Percentiles rank a stretch among this genome's conserved stretches.
phyloP scores from a whole-genome alignment of 2,888 invertebrate genomes.

The Athripsodes cinereus region DNA sequence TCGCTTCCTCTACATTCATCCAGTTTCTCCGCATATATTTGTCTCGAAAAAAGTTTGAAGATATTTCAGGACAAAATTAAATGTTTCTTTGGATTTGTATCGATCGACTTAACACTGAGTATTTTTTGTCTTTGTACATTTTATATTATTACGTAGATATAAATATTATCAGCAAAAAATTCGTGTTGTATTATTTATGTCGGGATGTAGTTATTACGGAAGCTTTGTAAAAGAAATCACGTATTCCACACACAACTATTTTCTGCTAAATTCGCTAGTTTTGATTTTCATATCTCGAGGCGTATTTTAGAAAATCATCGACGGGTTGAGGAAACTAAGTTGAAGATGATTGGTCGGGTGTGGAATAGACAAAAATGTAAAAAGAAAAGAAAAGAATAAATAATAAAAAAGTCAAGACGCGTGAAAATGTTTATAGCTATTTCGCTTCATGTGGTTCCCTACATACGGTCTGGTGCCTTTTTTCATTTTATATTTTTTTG shows the following conservation, averaged over 20 bases:
- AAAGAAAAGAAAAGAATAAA: conserved; percentile 18
- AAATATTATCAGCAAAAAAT: too few species aligned
- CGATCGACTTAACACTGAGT: too few species aligned
- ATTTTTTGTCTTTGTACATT: too few species aligned
- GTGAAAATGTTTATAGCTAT: conserved; percentile 25
- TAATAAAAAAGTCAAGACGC: conserved; percentile 19
- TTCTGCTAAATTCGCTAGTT: background rate
- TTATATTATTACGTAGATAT: too few species aligned
- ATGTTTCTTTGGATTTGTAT: too few species aligned
- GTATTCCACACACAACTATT: background rate
- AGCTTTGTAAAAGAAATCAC: background rate
- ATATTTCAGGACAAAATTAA: too few species aligned
- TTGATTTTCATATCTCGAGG: conserved; percentile 1
- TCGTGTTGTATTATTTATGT: too few species aligned
- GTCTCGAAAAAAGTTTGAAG: too few species aligned
- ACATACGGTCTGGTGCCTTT: conserved; percentile 20
- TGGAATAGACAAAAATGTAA: conserved; percentile 19
- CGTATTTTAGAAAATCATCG: background rate
- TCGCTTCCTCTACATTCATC: too few species aligned
- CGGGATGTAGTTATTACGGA: too few species aligned
- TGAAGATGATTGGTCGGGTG: conserved; percentile 21
- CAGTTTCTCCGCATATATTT: too few species aligned
- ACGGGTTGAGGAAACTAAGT: background rate
- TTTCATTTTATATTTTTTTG: conserved; percentile 11
- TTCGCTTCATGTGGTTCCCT: conserved; percentile 19